A percentile compares a stretch with the other conserved stretches of the same genome.
These are phyloP conservation scores for Petrocephalus sullivani DNA, from an alignment of 2,797 vertebrate genomes.

Conservation along the genomic window DNA sequence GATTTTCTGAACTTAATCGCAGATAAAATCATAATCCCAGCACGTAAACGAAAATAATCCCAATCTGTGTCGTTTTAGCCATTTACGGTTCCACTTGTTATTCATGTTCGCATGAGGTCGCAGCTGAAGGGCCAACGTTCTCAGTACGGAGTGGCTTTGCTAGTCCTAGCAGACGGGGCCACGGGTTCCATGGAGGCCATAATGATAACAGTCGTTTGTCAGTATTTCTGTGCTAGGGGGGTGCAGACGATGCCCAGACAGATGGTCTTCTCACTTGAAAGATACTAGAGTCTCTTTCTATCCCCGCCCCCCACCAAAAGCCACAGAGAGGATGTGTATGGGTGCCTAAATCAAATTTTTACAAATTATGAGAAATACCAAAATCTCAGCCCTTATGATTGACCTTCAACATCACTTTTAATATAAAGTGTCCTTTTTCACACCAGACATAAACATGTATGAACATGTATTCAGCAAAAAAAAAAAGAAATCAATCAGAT, in stretches of 20 bases:
- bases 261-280: constrained; percentile 19
- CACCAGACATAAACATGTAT: background rate
- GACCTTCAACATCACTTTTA: background rate
- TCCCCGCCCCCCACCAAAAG: background rate
- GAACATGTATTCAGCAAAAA: background rate
- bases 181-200: background rate
- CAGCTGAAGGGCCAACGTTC: background rate
- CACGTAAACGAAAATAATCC: background rate
- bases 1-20: constrained; percentile 7
- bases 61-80: background rate
- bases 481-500: background rate
- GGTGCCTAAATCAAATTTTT: background rate
- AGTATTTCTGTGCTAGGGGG: constrained; percentile 15
- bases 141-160: background rate
- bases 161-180: background rate
- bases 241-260: background rate
- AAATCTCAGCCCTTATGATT: background rate
- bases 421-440: background rate
- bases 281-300: background rate
- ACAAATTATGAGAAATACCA: background rate
- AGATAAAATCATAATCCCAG: background rate
- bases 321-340: background rate
- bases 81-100: background rate
- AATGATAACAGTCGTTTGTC: constrained; percentile 15
- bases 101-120: background rate